Evolutionary conservation across 2,888 invertebrate genomes (phyloP), one percentile per base, ranked within the genome.

Genomic region (Parasteatoda lunata): DNA sequence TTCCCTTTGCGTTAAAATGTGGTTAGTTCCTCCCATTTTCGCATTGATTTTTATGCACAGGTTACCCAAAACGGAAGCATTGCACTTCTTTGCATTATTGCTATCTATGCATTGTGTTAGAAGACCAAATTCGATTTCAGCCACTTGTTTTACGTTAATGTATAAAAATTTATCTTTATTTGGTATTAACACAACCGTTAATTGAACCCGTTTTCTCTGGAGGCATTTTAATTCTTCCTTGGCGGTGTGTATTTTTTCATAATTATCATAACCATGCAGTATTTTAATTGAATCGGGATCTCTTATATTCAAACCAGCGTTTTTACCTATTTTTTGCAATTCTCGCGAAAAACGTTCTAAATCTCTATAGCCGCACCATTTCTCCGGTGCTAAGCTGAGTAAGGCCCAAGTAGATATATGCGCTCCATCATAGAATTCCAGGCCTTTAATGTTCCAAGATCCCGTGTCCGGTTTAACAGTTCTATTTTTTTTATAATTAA

Each of bases 51-150:
- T 92, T 69, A 91, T 90, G 7, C 91, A 89, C 72, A 92, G 89
- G 86, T 91, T 82, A 47, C 54, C 69, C 2, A 69, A 7, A 1
- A 82, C n/a, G 0, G 68, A 48, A 5, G 68, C n/a, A 30, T 48
- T 76, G 30, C 15, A n/a, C 13, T 9, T 54, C 15, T 8, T n/a
- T 13, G 77, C 92, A 45, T 92, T 92, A 89, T 92, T 92, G 8
- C 92, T 91, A 86, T 92, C 92, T 4, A 93, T 92, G 90, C 92
- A 92, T 90, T 93, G 93, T 0, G 92, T 92, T 9, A 92, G 92
- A 89, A 93, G 88, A 45, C 92, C 92, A 86, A 92, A 91, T 89
- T 91, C 89, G 51, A 92, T 92, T 90, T 92, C 86, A 45, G 86
- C 85, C 15, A 59, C 72, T 54, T 73, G 45, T 72, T 84, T 88